Base-by-base conservation (phyloP, 2,113 vertebrate genomes). In the Cyrtonyx montezumae region DNA sequence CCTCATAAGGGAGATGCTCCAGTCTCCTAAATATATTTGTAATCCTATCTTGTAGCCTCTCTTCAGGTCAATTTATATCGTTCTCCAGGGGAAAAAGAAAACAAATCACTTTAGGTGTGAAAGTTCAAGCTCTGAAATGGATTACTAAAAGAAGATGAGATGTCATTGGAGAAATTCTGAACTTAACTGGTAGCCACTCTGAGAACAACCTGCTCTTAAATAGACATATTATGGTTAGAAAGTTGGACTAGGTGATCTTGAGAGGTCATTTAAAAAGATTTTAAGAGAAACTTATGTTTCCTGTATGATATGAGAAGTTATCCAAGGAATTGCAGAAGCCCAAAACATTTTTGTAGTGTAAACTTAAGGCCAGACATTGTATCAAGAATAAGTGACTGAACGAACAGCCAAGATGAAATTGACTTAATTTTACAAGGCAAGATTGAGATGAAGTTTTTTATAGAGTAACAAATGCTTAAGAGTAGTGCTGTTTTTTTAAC, bases 41-140 rank as follows among this genome's bases (percentile, higher is more conserved):
- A 32, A 26, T 26, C 17, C 28, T 32, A 48, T 68, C 32, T 48
- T 45, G 21, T 46, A 11, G 32, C 13, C 9, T 34, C 15, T 67
- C 19, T 58, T 58, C n/a, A n/a, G 32, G 32, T 58, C 17, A 34
- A 13, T 21, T 58, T 21, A 11, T 58, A 19, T n/a, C 32, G 19
- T 58, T 58, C 56, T 58, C 20, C 21, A n/a, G 55, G 32, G 11
- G 0, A 14, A 9, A 5, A 5, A 1, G 3, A 9, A 16, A 53
- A 6, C 3, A 11, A 42, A 63, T 16, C n/a, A 34, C 8, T 19
- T 67, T 53, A 22, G 11, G 15, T 9, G 8, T n/a, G n/a, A n/a
- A n/a, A 55, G n/a, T 58, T 36, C 25, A 71, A 58, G 32, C 14
- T n/a, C 5, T 49, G 42, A 5, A 63, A 25, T 4, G 40, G 28